Conservation (phyloP, 2,113 vertebrate genomes). For the Noturus placidus region DNA sequence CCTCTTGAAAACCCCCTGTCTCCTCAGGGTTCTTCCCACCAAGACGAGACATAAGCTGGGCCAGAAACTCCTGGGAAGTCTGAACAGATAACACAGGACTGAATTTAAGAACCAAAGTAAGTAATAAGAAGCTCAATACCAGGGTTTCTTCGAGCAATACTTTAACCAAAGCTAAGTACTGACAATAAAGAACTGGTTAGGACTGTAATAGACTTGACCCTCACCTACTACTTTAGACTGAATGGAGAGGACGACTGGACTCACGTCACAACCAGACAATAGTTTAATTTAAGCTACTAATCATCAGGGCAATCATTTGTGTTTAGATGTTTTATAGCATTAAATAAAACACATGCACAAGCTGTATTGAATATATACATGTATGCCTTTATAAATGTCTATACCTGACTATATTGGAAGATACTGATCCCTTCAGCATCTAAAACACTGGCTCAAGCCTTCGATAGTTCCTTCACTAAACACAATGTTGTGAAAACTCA, state of each 20-base stretch:
- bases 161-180: background rate
- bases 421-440: background rate
- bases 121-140: background rate
- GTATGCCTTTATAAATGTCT: background rate
- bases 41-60: constrained; percentile 84
- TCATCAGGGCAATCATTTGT: background rate
- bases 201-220: background rate
- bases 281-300: background rate
- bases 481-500: background rate
- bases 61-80: constrained; percentile 93
- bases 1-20: constrained; percentile 92
- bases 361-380: background rate
- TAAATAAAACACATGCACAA: background rate
- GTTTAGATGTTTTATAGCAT: background rate
- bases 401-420: background rate
- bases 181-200: background rate
- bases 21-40: constrained; percentile 89
- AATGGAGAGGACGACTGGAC: background rate
- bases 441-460: background rate
- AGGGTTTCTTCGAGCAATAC: background rate
- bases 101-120: background rate
- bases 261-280: background rate
- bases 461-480: background rate
- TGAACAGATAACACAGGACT: constrained; percentile 50
- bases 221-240: background rate